These are phyloP conservation scores for Gisinianus flammeolus DNA, from an alignment of 2,888 invertebrate species.

Conservation along the genomic window DNA sequence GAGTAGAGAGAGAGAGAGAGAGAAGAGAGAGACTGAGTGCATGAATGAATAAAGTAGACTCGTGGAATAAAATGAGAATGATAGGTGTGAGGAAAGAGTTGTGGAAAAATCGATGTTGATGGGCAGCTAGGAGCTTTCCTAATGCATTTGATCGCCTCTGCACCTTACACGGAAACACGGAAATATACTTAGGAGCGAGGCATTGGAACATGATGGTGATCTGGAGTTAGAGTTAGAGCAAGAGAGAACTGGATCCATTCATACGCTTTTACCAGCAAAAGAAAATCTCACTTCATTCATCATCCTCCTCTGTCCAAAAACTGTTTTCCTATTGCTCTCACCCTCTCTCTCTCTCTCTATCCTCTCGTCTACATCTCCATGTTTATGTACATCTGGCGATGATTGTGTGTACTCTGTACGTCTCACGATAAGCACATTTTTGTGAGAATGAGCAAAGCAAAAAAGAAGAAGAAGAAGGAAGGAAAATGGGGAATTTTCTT, in stretches of 20 bases:
- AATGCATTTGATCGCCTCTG: slow-evolving; percentile 46
- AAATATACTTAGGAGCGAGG: slow-evolving; percentile 45
- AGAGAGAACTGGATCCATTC: slow-evolving; percentile 23
- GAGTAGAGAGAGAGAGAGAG: slow-evolving; percentile 8
- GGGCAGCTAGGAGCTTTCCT: slow-evolving; percentile 41
- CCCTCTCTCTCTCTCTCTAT: not conserved
- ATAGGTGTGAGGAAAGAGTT: slow-evolving; percentile 30
- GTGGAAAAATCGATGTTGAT: slow-evolving; percentile 46
- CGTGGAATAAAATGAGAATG: slow-evolving; percentile 34
- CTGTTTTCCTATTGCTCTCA: not conserved
- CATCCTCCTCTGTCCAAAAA: slow-evolving; percentile 33
- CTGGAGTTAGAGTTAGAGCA: slow-evolving; percentile 28
- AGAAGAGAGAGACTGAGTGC: slow-evolving; percentile 1
- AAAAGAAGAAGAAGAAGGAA: no score
- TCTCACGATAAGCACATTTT: no score
- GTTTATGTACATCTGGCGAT: no score
- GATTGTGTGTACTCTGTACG: no score
- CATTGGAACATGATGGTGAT: slow-evolving; percentile 16
- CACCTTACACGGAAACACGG: slow-evolving; percentile 50
- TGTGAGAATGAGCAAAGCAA: not conserved
- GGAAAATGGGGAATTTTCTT: no score
- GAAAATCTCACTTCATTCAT: slow-evolving; percentile 48
- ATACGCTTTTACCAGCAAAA: slow-evolving; percentile 15
- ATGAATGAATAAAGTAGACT: slow-evolving; percentile 38
- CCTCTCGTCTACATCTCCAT: no score